Evolutionary conservation across 2,888 invertebrate genomes (phyloP).

Genomic region (Abscondita cerata): DNA sequence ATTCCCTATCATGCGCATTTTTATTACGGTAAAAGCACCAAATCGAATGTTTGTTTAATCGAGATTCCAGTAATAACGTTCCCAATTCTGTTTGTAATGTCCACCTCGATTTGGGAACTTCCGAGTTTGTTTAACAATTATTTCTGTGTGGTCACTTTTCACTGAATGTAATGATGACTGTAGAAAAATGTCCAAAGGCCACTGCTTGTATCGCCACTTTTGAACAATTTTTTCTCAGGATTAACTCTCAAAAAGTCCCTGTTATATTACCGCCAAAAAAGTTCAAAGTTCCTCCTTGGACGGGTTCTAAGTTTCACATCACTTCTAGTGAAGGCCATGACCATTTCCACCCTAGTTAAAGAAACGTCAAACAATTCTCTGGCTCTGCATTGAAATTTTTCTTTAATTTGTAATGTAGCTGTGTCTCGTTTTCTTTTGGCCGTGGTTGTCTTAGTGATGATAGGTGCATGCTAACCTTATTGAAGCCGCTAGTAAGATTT

Average conservation of each 20-base stretch:
- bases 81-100: slow-evolving; percentile 90
- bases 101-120: slow-evolving; percentile 84
- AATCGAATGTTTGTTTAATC: slow-evolving; percentile 92
- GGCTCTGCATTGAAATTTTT: slow-evolving; percentile 71
- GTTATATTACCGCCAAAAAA: slow-evolving; percentile 92
- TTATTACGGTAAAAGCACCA: slow-evolving; percentile 66
- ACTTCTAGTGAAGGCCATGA: slow-evolving; percentile 88
- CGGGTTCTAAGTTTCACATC: slow-evolving; percentile 76
- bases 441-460: slow-evolving; percentile 46
- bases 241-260: slow-evolving; percentile 86
- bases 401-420: slow-evolving; percentile 68
- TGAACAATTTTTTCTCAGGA: slow-evolving; percentile 88
- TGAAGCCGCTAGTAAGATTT: slow-evolving; percentile 72
- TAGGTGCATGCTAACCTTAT: slow-evolving; percentile 68
- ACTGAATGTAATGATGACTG: slow-evolving; percentile 89
- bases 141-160: slow-evolving; percentile 86
- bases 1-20: neutral
- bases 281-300: slow-evolving; percentile 86
- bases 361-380: slow-evolving; percentile 89
- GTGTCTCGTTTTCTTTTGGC: slow-evolving; percentile 68
- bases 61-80: slow-evolving; percentile 93
- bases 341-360: slow-evolving; percentile 87
- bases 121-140: slow-evolving; percentile 81
- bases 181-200: slow-evolving; percentile 94
- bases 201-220: slow-evolving; percentile 93